Base-by-base conservation (phyloP, 2,888 invertebrate species). In the Atethmia centrago region DNA sequence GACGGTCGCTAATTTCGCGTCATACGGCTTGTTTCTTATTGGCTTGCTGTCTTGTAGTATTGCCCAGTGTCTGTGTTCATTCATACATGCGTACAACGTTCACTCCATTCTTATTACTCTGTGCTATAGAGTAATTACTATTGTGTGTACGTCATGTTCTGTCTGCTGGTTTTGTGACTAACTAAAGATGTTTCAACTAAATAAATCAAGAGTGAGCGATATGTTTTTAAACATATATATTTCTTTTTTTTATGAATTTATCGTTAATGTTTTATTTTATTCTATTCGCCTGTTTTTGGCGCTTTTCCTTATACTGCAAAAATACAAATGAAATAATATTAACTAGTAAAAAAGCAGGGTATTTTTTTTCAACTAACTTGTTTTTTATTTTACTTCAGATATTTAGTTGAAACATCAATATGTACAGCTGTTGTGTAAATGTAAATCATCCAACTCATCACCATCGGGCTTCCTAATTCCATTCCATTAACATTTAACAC, bases 391-490 rank as follows among this genome's bases (percentile, higher is more conserved):
- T 40, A 40, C 40, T 40, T 40, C 49, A 28, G 19, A n/a, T 62
- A 63, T 66, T 64, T 81, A 31, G 55, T 82, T 71, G 70, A 55
- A 71, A 77, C 40, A 55, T 71, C 42, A 31, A 25, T n/a, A 36
- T 53, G 10, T 68, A 21, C 1, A 59, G 25, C 31, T 40, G n/a
- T 72, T 61, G 45, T 65, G 21, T 67, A 62, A 61, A 58, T 61
- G 31, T 63, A 70, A 58, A 25, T 36, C 55, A 63, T 58, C 51
- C 25, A 61, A 36, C 51, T 64, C 66, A 77, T 66, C 40, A 56
- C 45, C 56, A 65, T 77, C 56, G 83, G 71, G 79, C 82, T 80
- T 80, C 67, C 70, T 71, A 58, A 65, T 25, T 53, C 53, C 62
- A 62, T 71, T 63, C 51, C 67, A 82, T 47, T 78, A 58, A 67